These are phyloP conservation scores for Aix galericulata DNA, from an alignment of 2,113 vertebrate species.

Conservation along the genomic window DNA sequence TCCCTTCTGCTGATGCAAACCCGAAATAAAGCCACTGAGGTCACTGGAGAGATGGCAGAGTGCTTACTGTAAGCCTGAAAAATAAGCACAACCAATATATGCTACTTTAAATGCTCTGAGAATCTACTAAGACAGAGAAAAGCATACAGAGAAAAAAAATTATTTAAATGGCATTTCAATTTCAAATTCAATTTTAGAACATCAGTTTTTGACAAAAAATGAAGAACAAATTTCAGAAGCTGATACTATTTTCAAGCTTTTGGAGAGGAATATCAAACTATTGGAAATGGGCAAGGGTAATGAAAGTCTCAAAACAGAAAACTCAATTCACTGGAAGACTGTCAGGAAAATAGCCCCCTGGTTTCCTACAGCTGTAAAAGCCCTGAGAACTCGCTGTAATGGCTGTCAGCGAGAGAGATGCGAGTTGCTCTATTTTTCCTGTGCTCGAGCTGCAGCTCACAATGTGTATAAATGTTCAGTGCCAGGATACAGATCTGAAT, in stretches of 20 bases:
- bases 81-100: neutral
- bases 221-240: neutral
- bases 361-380: constrained; percentile 29
- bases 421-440: constrained; percentile 16
- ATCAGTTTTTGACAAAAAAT: neutral
- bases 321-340: neutral
- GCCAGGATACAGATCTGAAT: neutral
- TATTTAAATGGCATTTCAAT: neutral
- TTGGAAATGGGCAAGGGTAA: neutral
- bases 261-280: neutral
- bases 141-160: neutral
- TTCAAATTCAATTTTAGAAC: neutral
- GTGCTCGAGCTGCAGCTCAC: neutral
- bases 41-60: neutral
- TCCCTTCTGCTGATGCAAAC: constrained; percentile 22
- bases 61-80: neutral
- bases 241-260: neutral
- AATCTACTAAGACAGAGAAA: neutral
- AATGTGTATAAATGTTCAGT: neutral
- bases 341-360: neutral
- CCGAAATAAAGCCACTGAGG: neutral
- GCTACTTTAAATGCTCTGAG: neutral
- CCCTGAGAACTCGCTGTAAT: neutral
- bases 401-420: neutral
- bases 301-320: constrained; percentile 8